Evolutionary conservation across 2,113 vertebrate genomes (phyloP).

Genomic region (Gyps fulvus): DNA sequence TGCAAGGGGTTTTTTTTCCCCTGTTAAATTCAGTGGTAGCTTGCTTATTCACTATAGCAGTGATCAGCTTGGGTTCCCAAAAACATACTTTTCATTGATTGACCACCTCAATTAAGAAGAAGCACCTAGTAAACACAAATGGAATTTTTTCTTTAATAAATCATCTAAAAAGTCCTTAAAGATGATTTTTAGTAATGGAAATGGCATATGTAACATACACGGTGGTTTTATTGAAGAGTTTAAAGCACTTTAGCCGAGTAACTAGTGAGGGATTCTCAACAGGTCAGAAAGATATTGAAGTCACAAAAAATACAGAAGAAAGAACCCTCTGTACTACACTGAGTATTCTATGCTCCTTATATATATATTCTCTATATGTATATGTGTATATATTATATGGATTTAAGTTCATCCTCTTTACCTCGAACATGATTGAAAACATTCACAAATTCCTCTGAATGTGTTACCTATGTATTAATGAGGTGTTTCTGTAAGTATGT

Average conservation of each 20-base stretch:
- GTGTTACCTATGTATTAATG: neutral
- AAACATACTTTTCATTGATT: neutral
- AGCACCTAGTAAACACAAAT: neutral
- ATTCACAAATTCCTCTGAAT: neutral
- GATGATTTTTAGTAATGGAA: neutral
- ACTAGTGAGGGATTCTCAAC: neutral
- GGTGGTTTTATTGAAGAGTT: neutral
- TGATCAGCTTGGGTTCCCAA: neutral
- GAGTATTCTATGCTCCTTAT: neutral
- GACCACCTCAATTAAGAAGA: neutral
- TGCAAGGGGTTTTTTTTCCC: neutral
- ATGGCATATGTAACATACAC: neutral
- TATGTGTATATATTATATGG: neutral
- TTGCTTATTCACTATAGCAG: neutral
- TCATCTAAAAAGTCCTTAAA: neutral
- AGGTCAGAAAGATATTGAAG: neutral
- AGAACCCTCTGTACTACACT: neutral
- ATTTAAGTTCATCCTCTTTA: neutral
- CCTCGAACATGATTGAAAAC: neutral
- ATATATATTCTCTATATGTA: neutral
- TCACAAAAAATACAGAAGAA: neutral
- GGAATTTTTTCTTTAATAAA: neutral
- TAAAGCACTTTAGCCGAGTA: neutral
- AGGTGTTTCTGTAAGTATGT: neutral
- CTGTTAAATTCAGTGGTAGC: neutral